Percentiles rank a stretch among this genome's conserved stretches.
phyloP scores from a whole-genome alignment of 2,888 invertebrate genomes.

The Zele albiditarsus region DNA sequence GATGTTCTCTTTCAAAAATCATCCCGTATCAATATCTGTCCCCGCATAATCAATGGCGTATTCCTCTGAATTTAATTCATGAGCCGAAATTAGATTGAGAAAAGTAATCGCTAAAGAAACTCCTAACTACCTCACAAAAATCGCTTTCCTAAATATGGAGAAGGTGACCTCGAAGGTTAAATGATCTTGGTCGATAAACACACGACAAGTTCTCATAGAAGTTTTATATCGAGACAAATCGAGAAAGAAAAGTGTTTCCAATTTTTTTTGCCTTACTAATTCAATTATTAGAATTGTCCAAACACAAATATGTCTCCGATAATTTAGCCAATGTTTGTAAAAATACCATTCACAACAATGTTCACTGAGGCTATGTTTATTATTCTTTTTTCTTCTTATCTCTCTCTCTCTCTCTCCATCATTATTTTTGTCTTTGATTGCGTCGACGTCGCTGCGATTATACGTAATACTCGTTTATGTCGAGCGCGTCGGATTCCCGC shows the following conservation, averaged over 20 bases:
- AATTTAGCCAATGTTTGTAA: not conserved
- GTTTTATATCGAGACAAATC: not conserved
- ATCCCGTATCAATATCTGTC: no score
- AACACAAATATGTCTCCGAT: no score
- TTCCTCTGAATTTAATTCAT: no score
- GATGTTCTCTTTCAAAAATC: no score
- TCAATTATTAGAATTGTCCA: no score
- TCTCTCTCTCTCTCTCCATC: not conserved
- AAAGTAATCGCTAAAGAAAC: no score
- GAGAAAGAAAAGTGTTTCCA: not conserved
- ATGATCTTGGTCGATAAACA: not conserved
- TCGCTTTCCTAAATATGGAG: no score
- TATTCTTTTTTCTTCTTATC: not conserved
- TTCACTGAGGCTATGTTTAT: conserved; percentile 10
- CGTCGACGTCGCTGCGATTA: conserved; percentile 64
- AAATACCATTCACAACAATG: not conserved
- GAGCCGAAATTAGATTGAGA: no score
- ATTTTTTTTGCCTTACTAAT: no score
- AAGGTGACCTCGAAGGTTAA: not conserved
- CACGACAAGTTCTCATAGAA: not conserved
- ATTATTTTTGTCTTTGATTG: conserved; percentile 11
- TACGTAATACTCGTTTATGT: conserved; percentile 72
- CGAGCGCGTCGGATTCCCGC: conserved; percentile 70
- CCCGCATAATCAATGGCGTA: no score
- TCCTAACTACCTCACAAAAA: no score